Evolutionary conservation across 2,113 vertebrate genomes (phyloP), one percentile per base, ranked within the genome.

Genomic region (Epinephelus fuscoguttatus): DNA sequence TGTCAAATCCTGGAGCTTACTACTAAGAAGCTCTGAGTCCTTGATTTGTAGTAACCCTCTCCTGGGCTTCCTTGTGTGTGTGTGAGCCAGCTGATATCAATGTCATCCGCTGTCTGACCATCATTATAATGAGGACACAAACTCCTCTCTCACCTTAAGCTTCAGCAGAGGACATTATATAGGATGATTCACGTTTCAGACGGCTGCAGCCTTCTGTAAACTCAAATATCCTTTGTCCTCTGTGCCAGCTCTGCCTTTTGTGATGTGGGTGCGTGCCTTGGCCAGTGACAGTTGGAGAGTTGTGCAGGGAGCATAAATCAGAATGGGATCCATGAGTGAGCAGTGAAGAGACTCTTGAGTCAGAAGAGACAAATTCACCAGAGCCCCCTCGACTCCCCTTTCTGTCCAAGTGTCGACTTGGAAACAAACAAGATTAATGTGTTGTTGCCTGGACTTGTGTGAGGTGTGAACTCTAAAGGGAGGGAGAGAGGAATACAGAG

Each of bases 401-500:
- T 69, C 76, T 79, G 76, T 80, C 69, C 9, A 78, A 79, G 60
- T 74, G 66, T 71, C 53, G 52, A 10, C 56, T 71, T 66, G 50
- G 52, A 80, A 84, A 88, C 53, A 73, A 75, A 53, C 37, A 84
- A 78, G 90, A 90, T 89, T 62, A 84, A 89, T 90, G 81, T 82
- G 70, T 69, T 82, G 70, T 73, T 69, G 77, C 87, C 73, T 82
- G 70, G 59, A 67, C 40, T 60, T 62, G 47, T 67, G 45, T 23
- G 45, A 66, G 23, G 23, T 53, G 67, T 74, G 49, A 85, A 63
- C 49, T 21, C 62, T 30, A 4, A 56, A 69, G 23, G 40, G 68
- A 80, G 42, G 14, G 4, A 47, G 56, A 19, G 42, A 75, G 60
- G 47, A 88, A 80, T 89, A 59, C 21, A 66, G 61, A 82, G 30